Conservation (phyloP, 2,797 vertebrate species). For the Falco berigora region DNA sequence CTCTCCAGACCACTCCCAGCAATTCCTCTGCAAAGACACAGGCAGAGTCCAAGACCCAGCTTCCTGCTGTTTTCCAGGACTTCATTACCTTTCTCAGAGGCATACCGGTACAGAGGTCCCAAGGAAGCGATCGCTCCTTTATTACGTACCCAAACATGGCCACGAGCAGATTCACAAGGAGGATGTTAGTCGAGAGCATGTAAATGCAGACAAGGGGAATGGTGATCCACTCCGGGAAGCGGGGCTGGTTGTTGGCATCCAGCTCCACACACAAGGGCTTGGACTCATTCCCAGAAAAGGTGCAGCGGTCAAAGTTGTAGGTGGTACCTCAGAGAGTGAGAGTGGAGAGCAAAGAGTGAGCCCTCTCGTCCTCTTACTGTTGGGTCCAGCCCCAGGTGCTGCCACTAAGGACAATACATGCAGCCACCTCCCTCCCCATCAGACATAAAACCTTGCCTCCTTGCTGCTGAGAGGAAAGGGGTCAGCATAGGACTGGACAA, state of each 20-base stretch:
- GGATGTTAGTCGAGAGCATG: conserved; percentile 81
- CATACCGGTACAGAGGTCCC: fast-evolving
- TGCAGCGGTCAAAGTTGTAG: conserved; percentile 76
- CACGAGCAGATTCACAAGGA: conserved; percentile 78
- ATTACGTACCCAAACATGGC: conserved; percentile 77
- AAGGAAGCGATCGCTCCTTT: fast-evolving
- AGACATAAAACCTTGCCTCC: neutral
- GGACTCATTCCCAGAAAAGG: conserved; percentile 77
- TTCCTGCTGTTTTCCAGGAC: neutral
- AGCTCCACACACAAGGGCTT: conserved; percentile 78
- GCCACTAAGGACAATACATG: neutral
- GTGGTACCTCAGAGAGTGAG: conserved; percentile 67
- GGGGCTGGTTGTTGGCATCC: conserved; percentile 72
- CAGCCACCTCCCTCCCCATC: neutral
- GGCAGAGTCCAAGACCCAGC: neutral
- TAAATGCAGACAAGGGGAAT: conserved; percentile 80
- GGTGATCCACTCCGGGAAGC: conserved; percentile 80
- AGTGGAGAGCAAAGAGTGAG: neutral
- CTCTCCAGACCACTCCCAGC: neutral
- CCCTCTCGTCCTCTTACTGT: neutral
- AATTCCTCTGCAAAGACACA: neutral
- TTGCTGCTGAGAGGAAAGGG: neutral
- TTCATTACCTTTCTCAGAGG: neutral
- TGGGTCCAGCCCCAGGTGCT: neutral
- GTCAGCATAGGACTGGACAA: neutral